Evolutionary conservation across 2,888 invertebrate genomes (phyloP).

Genomic region (Cecidostiba fungosa): DNA sequence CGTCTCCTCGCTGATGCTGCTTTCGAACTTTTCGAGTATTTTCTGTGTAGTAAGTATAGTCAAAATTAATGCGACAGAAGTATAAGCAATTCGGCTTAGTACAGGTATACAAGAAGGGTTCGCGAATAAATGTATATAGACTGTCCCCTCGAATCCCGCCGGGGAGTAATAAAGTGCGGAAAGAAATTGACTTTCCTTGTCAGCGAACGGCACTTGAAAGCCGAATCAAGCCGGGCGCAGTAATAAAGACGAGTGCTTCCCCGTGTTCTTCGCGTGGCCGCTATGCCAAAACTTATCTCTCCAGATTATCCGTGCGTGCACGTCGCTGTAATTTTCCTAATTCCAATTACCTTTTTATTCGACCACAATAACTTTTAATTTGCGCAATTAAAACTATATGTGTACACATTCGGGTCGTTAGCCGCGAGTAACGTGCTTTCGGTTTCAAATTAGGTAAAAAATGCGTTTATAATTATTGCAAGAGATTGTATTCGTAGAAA

Average conservation of each 20-base stretch:
- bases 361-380: slow-evolving; percentile 38
- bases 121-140: no score
- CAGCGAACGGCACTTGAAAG: slow-evolving; percentile 37
- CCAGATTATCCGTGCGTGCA: slow-evolving; percentile 70
- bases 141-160: not conserved
- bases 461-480: not conserved
- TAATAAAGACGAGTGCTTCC: slow-evolving; percentile 64
- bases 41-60: not conserved
- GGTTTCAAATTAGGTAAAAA: not conserved
- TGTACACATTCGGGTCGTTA: not conserved
- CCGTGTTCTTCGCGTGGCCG: slow-evolving; percentile 39
- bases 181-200: slow-evolving; percentile 51
- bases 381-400: slow-evolving; percentile 32
- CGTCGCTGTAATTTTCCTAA: slow-evolving; percentile 70
- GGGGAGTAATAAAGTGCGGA: slow-evolving; percentile 24
- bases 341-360: slow-evolving; percentile 33
- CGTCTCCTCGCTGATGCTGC: not conserved
- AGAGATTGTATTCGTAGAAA: not conserved
- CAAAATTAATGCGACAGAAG: not conserved
- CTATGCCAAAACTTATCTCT: slow-evolving; percentile 72
- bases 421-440: not conserved
- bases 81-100: no score
- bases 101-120: no score
- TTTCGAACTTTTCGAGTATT: not conserved
- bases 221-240: slow-evolving; percentile 48